Conservation (phyloP, 2,113 vertebrate species). For the Ibidorhyncha struthersii region DNA sequence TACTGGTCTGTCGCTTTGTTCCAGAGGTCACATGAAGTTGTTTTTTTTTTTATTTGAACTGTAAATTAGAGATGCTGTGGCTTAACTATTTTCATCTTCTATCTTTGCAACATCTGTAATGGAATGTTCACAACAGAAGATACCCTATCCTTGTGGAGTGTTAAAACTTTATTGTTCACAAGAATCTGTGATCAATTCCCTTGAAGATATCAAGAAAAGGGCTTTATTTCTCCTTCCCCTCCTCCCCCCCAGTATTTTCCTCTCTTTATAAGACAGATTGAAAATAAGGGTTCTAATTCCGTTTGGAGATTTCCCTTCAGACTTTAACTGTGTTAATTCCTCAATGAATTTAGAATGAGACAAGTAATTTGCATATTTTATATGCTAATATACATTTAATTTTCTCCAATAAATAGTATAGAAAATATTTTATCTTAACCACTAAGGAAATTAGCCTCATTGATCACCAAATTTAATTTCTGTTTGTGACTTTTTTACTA, state of each 20-base stretch:
- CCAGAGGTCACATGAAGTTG: background rate
- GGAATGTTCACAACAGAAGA: background rate
- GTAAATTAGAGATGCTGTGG: background rate
- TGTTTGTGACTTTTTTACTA: background rate
- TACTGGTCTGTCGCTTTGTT: background rate
- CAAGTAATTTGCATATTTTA: background rate
- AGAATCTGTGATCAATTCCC: background rate
- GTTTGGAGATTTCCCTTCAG: background rate
- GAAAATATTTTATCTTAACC: background rate
- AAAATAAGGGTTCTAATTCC: background rate
- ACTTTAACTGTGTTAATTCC: background rate
- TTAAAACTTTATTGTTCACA: background rate
- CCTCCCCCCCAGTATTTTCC: background rate
- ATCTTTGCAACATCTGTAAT: background rate
- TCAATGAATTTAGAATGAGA: background rate
- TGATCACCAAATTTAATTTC: background rate
- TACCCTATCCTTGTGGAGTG: no score
- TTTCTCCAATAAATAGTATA: background rate
- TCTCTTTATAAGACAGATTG: background rate
- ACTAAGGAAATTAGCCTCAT: background rate
- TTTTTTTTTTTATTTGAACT: background rate
- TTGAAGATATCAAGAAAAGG: background rate
- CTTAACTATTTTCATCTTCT: background rate
- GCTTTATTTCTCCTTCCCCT: background rate
- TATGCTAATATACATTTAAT: background rate